phyloP scores from a whole-genome alignment of 1,140 invertebrate genomes.

The Heliconius hewitsoni region DNA sequence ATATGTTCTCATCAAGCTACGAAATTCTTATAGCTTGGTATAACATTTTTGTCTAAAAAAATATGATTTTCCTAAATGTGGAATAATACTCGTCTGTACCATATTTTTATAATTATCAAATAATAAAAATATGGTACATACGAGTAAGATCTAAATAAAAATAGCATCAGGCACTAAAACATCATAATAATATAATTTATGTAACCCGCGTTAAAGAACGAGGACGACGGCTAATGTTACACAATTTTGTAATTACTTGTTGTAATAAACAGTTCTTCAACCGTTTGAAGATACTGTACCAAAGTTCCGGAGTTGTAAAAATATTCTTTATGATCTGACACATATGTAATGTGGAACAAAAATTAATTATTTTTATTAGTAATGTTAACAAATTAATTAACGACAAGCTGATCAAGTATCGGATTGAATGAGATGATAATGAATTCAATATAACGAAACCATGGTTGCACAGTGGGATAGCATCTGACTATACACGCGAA shows the following conservation, averaged over 20 bases:
- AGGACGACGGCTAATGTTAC: constrained; percentile 1
- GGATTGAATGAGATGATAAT: background rate
- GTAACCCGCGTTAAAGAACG: background rate
- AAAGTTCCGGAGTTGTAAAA: constrained; percentile 27
- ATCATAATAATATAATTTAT: background rate
- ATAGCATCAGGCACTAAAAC: background rate
- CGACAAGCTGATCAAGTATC: background rate
- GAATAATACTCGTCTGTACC: too few relatives aligned
- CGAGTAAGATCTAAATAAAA: background rate
- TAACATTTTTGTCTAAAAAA: too few relatives aligned
- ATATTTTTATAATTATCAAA: too few relatives aligned
- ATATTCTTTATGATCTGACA: constrained; percentile 29
- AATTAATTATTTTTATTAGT: background rate
- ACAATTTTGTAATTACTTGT: constrained; percentile 11
- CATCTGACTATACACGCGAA: background rate
- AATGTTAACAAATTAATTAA: background rate
- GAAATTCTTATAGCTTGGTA: too few relatives aligned
- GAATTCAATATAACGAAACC: background rate
- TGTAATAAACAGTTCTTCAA: background rate
- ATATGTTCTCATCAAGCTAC: too few relatives aligned
- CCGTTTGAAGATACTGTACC: constrained; percentile 17
- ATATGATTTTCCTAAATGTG: too few relatives aligned
- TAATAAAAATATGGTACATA: background rate
- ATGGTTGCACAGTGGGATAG: background rate
- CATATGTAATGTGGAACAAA: constrained; percentile 10